These are phyloP conservation scores for Xanthia icteritia DNA, from an alignment of 2,888 invertebrate genomes.

Conservation along the genomic window DNA sequence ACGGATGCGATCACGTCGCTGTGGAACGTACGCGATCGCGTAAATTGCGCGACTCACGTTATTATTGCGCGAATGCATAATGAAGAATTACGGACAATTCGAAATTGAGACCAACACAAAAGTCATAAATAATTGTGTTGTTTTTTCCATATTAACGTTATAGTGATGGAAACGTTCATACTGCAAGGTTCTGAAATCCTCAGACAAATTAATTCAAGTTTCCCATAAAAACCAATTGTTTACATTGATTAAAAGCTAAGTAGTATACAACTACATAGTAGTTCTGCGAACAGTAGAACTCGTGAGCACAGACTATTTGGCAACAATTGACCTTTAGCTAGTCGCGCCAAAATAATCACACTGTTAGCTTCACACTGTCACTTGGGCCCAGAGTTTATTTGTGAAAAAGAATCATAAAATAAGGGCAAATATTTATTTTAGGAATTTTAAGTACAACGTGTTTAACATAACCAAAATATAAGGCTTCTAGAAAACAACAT, in stretches of 20 bases:
- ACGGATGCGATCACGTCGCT: slow-evolving; percentile 30
- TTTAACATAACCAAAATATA: too few species aligned
- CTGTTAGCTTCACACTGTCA: too few species aligned
- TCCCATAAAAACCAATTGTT: background rate
- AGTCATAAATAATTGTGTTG: background rate
- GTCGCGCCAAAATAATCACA: too few species aligned
- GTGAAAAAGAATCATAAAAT: too few species aligned
- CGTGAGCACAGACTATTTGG: too few species aligned
- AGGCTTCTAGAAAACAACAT: too few species aligned
- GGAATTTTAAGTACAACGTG: too few species aligned
- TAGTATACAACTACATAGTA: too few species aligned
- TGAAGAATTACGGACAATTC: slow-evolving; percentile 43
- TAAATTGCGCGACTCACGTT: slow-evolving; percentile 20
- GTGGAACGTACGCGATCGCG: background rate
- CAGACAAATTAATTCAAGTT: background rate
- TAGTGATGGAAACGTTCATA: background rate
- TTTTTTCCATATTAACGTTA: background rate
- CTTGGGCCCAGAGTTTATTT: too few species aligned
- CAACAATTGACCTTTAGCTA: too few species aligned
- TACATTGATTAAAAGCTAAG: background rate
- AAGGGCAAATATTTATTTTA: too few species aligned
- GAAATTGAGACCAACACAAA: slow-evolving; percentile 12
- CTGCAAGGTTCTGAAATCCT: background rate
- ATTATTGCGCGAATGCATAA: slow-evolving; percentile 36
- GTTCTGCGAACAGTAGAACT: too few species aligned